A percentile compares a stretch with the other conserved stretches of the same genome.
These are phyloP conservation scores for Scaptomyza montana DNA, from an alignment of 1,140 invertebrate genomes.

Conservation along the genomic window DNA sequence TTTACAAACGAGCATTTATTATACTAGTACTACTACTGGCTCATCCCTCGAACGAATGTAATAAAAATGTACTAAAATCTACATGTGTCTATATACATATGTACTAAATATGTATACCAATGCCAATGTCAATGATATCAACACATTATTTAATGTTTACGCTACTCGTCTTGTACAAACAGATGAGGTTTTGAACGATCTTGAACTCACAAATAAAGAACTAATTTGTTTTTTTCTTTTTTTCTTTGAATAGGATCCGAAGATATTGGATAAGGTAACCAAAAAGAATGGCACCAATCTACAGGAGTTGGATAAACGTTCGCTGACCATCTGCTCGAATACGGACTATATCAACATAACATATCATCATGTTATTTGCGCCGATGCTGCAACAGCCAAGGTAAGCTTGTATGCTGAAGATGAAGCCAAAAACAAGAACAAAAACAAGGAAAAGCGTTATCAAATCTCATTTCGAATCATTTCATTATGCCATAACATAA, in stretches of 20 bases:
- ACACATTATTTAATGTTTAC: not conserved
- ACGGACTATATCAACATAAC: constrained; percentile 99
- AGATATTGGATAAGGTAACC: constrained; percentile 90
- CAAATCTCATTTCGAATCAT: constrained; percentile 7
- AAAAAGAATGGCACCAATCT: constrained; percentile 88
- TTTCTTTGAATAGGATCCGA: constrained; percentile 89
- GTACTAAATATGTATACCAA: not conserved
- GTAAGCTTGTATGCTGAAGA: constrained; percentile 84
- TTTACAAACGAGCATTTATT: not conserved
- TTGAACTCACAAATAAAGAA: not conserved
- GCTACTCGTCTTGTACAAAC: not conserved
- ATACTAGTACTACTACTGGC: too few relatives aligned
- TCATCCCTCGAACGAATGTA: not conserved
- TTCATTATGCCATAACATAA: constrained; percentile 16
- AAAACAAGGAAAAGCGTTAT: not conserved
- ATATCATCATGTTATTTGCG: constrained; percentile 98
- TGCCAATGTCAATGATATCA: not conserved
- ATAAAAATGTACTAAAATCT: not conserved
- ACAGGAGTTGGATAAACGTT: constrained; percentile 95
- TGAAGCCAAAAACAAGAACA: not conserved
- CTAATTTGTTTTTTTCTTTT: not conserved
- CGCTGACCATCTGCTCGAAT: constrained; percentile 99
- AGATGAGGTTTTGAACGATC: not conserved
- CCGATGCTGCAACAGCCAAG: constrained; percentile 95
- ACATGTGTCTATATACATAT: too few relatives aligned